Conservation (phyloP, 2,113 vertebrate species). For the Gymnorhina tibicen region DNA sequence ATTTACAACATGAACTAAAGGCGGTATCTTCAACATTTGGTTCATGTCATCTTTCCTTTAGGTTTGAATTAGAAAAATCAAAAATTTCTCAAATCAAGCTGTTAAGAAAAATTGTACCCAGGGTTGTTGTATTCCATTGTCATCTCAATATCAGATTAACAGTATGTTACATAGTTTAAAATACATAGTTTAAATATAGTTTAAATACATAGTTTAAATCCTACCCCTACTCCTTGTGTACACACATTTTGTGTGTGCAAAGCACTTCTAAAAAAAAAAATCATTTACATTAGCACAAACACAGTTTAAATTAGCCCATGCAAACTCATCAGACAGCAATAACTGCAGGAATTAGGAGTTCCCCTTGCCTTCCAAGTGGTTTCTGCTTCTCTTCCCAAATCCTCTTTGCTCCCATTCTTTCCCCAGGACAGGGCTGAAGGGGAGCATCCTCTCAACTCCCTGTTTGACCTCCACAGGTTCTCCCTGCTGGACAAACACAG, state of each 20-base stretch:
- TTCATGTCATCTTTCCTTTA: not conserved
- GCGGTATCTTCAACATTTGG: rapidly evolving
- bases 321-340: not conserved
- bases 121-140: rapidly evolving
- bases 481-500: not conserved
- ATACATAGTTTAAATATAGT: not conserved
- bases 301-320: not conserved
- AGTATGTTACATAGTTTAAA: not conserved
- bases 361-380: not conserved
- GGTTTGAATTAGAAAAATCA: not conserved
- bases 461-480: not conserved
- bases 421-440: not conserved
- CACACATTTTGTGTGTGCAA: not conserved
- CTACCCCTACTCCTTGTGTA: not conserved
- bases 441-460: rapidly evolving
- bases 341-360: not conserved
- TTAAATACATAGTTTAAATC: too few relatives aligned
- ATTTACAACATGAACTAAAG: not conserved
- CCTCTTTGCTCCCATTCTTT: not conserved
- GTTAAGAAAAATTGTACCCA: not conserved
- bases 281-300: not conserved
- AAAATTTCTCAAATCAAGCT: not conserved
- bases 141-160: not conserved
- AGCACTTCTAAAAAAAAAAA: not conserved
- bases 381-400: not conserved